phyloP scores from a whole-genome alignment of 2,888 invertebrate genomes.

The Drosophila vallismaia region DNA sequence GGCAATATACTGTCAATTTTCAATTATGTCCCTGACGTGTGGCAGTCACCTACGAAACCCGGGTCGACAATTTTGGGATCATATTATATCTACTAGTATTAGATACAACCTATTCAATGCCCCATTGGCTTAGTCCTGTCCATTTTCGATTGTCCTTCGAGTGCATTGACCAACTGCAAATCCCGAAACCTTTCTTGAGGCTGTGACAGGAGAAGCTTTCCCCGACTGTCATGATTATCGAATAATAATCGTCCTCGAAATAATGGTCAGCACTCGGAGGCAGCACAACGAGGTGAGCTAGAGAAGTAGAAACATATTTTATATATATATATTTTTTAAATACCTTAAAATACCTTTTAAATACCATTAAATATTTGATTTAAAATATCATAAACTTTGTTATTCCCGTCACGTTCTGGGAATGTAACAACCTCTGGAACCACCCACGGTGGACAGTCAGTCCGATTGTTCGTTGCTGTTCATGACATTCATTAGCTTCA shows the following conservation, averaged over 20 bases:
- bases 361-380: not conserved
- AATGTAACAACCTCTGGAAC: conserved; percentile 16
- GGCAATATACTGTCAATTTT: conserved; percentile 64
- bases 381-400: not conserved
- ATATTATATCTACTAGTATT: conserved; percentile 5
- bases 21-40: conserved; percentile 49
- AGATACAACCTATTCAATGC: too few relatives aligned
- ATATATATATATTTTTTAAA: not conserved
- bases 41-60: conserved; percentile 13
- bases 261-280: not conserved
- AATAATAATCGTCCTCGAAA: conserved; percentile 25
- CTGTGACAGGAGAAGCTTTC: conserved; percentile 15
- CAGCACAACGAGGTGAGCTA: conserved; percentile 28
- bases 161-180: conserved; percentile 27
- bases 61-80: conserved; percentile 26
- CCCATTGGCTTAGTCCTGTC: conserved; percentile 32
- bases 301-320: not conserved
- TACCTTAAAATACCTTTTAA: not conserved
- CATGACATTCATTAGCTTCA: conserved; percentile 59
- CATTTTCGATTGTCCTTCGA: conserved; percentile 26
- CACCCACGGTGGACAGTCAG: conserved; percentile 24
- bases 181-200: not conserved
- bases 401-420: not conserved
- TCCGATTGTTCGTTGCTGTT: conserved; percentile 35
- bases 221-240: conserved; percentile 30